A percentile compares a stretch with the other conserved stretches of the same genome.
Evolutionary conservation across 2,797 vertebrate genomes (phyloP).

Genomic region (Myripristis jacobus): DNA sequence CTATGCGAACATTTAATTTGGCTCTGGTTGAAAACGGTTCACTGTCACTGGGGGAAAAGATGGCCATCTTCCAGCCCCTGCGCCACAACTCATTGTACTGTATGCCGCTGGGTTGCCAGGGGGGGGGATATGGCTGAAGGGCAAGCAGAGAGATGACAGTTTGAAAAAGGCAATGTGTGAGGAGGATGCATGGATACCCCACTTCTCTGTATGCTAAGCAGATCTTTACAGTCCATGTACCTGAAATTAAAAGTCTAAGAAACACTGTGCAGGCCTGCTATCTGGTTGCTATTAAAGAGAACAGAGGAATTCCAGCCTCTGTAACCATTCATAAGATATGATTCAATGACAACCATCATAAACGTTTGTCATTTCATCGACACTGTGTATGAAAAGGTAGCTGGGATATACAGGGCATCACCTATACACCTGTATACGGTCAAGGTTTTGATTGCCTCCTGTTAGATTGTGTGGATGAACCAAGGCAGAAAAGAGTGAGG

Average conservation of each 20-base stretch:
- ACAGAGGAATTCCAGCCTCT: constrained; percentile 67
- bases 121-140: constrained; percentile 26
- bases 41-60: not conserved
- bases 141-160: constrained; percentile 22
- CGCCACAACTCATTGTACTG: constrained; percentile 26
- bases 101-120: constrained; percentile 26
- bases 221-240: constrained; percentile 48
- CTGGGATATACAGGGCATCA: constrained; percentile 22
- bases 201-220: constrained; percentile 18
- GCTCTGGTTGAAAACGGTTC: constrained; percentile 25
- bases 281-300: constrained; percentile 30
- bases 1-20: constrained; percentile 8
- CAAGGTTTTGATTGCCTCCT: constrained; percentile 41
- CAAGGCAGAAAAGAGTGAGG: not conserved
- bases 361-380: constrained; percentile 46
- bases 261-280: constrained; percentile 44
- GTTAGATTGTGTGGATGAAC: constrained; percentile 8
- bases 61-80: constrained; percentile 15
- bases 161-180: constrained; percentile 17
- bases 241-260: constrained; percentile 40
- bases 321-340: constrained; percentile 38
- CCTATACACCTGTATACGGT: constrained; percentile 38
- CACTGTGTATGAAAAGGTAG: constrained; percentile 57
- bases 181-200: constrained; percentile 36
- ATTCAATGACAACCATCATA: constrained; percentile 36